Percentiles rank a stretch among this genome's conserved stretches.
Evolutionary conservation across 1,140 invertebrate species (phyloP).

Genomic region (Reticulitermes speratus): DNA sequence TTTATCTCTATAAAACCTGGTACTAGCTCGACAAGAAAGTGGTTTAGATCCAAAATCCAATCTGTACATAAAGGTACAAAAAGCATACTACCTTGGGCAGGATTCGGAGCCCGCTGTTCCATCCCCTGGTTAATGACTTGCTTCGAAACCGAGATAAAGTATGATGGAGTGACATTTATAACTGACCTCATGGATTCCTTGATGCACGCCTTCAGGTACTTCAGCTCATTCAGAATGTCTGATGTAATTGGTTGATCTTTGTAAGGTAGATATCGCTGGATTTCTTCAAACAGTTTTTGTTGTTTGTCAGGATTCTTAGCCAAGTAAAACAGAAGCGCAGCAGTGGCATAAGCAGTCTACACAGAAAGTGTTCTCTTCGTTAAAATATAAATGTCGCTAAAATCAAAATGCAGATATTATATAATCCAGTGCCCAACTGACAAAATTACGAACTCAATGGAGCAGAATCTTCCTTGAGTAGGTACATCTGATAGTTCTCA

Average conservation of each 20-base stretch:
- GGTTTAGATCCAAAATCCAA: too few species aligned
- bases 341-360: conserved; percentile 51
- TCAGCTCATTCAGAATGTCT: conserved; percentile 53
- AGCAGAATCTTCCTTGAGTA: background rate
- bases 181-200: conserved; percentile 61
- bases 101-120: background rate
- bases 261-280: conserved; percentile 50
- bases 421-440: too few species aligned
- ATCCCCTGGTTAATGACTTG: too few species aligned
- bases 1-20: too few species aligned
- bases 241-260: conserved; percentile 52
- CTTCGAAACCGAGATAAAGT: too few species aligned
- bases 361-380: conserved; percentile 33
- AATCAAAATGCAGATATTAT: background rate
- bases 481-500: background rate
- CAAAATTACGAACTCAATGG: background rate
- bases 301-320: conserved; percentile 63
- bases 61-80: background rate
- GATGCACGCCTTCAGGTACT: conserved; percentile 64
- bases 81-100: background rate
- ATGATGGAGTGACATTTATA: background rate
- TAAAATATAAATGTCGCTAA: background rate
- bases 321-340: conserved; percentile 59
- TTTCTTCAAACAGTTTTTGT: conserved; percentile 64
- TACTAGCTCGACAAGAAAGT: too few species aligned